Evolutionary conservation across 2,888 invertebrate species (phyloP), one percentile per base, ranked within the genome.

Genomic region (Cryptocephalus primarius): DNA sequence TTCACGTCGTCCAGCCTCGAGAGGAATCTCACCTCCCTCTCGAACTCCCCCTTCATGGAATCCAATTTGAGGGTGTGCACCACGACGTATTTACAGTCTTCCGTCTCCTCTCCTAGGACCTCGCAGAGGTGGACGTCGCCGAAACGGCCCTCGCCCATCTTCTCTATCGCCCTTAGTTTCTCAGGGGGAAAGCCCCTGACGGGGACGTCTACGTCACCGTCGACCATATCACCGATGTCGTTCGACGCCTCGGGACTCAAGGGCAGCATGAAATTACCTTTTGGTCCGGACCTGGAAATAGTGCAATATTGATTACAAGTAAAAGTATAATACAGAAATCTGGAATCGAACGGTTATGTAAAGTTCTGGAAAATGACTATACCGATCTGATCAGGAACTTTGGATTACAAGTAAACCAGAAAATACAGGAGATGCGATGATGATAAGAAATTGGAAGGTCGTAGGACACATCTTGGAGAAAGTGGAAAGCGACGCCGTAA

Each of bases 141-240:
- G 67, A 83, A 87, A 61, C 82, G 78, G 52, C 87, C 86, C 58
- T 80, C 79, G 46, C 87, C 87, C 47, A 88, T 73, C 65, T 83
- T 85, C 69, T 86, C 85, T 55, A 85, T 76, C 67, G 86, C 80
- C 63, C 78, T 76, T 56, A 88, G 75, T 62, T 80, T 79, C 61
- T 85, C 82, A 55, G 83, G 74, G 13, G 85, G 83, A 71, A 87
- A 82, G 68, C 82, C 80, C 48, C 69, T 66, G 46, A 77, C 66
- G 53, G 72, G 66, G 60, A 71, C 69, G 47, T 68, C 66, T 52
- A 69, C 68, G 60, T 73, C 71, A 53, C 73, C 75, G 52, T 76
- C 74, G 72, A 50, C 75, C 71, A 14, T 6, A 8, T 12, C 32
- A 1, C 12, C 34, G 8, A 14, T 9, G 13, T 53, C 75, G 64